Base-by-base conservation (phyloP, 2,888 invertebrate genomes). In the Diachrysia chrysitis region DNA sequence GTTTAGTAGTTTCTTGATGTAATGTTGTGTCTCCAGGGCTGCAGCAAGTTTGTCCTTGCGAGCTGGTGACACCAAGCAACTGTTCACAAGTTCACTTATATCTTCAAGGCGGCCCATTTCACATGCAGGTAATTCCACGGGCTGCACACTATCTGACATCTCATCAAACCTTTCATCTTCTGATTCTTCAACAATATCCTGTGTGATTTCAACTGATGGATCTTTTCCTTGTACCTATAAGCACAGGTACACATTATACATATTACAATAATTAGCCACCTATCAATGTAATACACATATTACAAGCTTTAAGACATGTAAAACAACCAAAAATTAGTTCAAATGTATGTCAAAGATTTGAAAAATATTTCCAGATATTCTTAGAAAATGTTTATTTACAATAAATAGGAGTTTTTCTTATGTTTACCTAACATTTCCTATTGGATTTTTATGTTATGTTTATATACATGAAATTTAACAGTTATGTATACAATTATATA, bases 101-200 rank as follows among this genome's bases (percentile, higher is more conserved):
- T 99, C 99, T 88, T 99, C 98, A 67, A 99, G 96, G 79, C 98
- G 97, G 69, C 98, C 97, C 83, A 99, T 96, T 95, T 99, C 99
- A 95, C 99, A 99, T 3, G 98, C 97, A 9, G 99, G 99, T 83
- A 99, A 94, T 91, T 99, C 99, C 78, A 99, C 98, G 35, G 99
- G 98, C 71, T 98, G 98, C 60, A 98, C 98, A 81, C 98, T 97
- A 89, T 99, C 99, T 61, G 98, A 98, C 97, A 99, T 98, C 87
- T 99, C 99, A 94, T 99, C 99, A 91, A 98, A 99, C 58, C 99
- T 96, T 88, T 99, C 99, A 96, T 99, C 99, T 96, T 99, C 99
- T 0, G 98, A 98, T 89, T 99, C 99, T 92, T 99, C 99, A 5
- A 99, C 98, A 82, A 99, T 98, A 84, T 99, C 99, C 93, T 99